A percentile compares a stretch with the other conserved stretches of the same genome.
phyloP scores from a whole-genome alignment of 2,113 vertebrate genomes.

The Physeter macrocephalus region DNA sequence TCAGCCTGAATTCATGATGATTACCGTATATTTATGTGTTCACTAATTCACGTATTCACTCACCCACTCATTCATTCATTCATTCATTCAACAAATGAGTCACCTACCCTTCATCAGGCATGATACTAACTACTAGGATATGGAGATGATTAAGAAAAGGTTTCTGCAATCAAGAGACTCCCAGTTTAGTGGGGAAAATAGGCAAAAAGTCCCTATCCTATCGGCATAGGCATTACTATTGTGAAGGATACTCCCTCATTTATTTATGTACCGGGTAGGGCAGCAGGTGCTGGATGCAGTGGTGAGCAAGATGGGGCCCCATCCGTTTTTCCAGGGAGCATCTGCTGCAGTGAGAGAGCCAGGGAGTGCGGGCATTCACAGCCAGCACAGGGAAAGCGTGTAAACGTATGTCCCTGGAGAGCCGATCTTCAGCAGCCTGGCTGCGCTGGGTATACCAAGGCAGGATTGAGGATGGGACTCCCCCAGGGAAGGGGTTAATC shows the following conservation, averaged over 20 bases:
- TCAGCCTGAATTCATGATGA: neutral
- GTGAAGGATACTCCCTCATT: neutral
- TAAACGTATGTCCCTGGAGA: neutral
- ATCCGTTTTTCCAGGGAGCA: too few species aligned
- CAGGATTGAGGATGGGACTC: neutral
- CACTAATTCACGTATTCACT: neutral
- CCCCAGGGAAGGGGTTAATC: neutral
- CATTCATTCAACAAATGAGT: neutral
- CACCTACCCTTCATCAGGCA: neutral
- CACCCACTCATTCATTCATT: neutral
- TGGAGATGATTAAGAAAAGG: neutral
- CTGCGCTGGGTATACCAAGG: neutral
- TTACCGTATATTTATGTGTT: neutral
- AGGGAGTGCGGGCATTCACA: rapidly evolving
- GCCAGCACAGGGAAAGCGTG: neutral
- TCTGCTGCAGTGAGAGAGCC: too few species aligned
- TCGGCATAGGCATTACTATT: neutral
- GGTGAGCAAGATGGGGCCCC: neutral
- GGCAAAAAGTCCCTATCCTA: neutral
- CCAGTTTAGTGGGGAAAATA: neutral
- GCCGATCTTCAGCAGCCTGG: neutral
- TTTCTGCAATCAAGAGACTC: neutral
- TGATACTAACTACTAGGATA: neutral
- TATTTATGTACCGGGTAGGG: neutral
- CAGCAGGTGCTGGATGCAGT: neutral